Conservation (phyloP, 1,140 invertebrate genomes). For the Pseudomyrmex dendroicus region DNA sequence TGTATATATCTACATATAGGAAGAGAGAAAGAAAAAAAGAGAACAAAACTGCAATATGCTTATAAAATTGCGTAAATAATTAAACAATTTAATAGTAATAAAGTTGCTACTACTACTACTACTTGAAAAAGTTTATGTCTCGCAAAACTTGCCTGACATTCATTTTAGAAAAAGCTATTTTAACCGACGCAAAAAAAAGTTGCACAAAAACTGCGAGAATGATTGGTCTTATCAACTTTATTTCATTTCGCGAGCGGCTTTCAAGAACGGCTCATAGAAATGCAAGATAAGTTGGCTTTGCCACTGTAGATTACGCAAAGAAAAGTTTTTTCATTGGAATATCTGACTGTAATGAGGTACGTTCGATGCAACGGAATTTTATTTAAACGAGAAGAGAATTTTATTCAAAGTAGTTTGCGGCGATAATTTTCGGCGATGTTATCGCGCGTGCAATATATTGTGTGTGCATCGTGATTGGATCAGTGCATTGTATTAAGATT, state of each 20-base stretch:
- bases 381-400: neutral
- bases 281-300: conserved; percentile 42
- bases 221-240: conserved; percentile 54
- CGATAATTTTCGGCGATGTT: neutral
- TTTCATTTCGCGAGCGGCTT: conserved; percentile 42
- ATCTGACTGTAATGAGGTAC: conserved; percentile 22
- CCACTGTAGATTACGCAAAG: conserved; percentile 10
- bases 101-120: conserved; percentile 6
- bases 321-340: conserved; percentile 44
- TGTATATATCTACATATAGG: too few species aligned
- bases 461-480: neutral
- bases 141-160: conserved; percentile 12
- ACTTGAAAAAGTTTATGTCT: neutral
- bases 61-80: neutral
- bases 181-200: conserved; percentile 29
- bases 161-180: conserved; percentile 17
- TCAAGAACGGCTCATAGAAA: conserved; percentile 34
- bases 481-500: neutral
- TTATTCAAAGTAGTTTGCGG: neutral
- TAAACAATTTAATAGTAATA: neutral
- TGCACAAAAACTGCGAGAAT: conserved; percentile 14
- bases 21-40: too few species aligned
- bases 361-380: neutral
- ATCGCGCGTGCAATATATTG: neutral
- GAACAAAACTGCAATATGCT: neutral